Conservation (phyloP, 2,797 vertebrate genomes). For the Rhynchonycteris naso region DNA sequence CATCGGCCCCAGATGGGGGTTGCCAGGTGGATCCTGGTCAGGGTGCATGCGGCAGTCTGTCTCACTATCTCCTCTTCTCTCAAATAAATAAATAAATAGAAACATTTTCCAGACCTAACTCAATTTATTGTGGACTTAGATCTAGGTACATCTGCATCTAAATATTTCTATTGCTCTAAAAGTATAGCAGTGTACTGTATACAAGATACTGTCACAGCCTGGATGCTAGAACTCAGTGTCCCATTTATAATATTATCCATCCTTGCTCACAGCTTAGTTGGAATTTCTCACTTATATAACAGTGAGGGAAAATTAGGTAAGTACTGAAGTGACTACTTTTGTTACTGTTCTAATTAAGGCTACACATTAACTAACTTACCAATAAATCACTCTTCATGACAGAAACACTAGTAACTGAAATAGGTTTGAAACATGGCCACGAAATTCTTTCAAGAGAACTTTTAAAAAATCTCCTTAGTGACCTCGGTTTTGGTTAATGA, state of each 20-base stretch:
- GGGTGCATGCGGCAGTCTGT: too few relatives aligned
- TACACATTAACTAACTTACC: background rate
- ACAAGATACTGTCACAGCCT: background rate
- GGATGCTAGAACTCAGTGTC: background rate
- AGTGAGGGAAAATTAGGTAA: background rate
- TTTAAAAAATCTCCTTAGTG: background rate
- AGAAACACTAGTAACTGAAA: constrained; percentile 18
- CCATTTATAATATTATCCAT: background rate
- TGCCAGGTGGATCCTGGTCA: too few relatives aligned
- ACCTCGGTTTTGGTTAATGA: background rate
- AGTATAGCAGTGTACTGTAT: background rate
- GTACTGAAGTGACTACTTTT: background rate
- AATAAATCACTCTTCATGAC: constrained; percentile 19
- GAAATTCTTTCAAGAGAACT: background rate
- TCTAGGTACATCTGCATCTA: background rate
- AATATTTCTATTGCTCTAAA: background rate
- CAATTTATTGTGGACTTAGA: background rate
- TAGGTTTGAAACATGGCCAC: background rate
- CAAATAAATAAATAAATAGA: background rate
- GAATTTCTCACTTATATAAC: background rate
- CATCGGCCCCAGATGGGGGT: too few relatives aligned
- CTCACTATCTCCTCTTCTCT: too few relatives aligned
- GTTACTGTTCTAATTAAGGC: background rate
- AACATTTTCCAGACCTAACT: background rate
- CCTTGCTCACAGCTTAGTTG: background rate